Conservation (phyloP, 2,797 vertebrate species). For the Allobates femoralis region DNA sequence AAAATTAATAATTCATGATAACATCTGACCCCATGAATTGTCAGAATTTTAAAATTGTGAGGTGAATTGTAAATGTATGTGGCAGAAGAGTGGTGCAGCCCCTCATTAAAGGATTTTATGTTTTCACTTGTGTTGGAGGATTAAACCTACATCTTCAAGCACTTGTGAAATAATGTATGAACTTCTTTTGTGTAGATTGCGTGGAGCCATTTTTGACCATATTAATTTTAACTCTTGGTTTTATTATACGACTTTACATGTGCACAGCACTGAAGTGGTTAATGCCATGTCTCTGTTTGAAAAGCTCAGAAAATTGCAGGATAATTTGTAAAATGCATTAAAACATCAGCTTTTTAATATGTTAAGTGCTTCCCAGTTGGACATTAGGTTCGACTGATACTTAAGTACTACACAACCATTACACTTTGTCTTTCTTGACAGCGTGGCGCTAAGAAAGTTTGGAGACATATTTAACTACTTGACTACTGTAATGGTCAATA, state of each 20-base stretch:
- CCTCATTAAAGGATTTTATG: not conserved
- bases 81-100: not conserved
- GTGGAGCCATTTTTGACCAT: not conserved
- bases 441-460: constrained; percentile 42
- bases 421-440: constrained; percentile 55
- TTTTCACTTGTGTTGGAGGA: not conserved
- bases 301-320: constrained; percentile 47
- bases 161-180: not conserved
- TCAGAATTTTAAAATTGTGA: not conserved
- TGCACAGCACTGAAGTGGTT: not conserved
- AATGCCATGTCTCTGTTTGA: constrained; percentile 16
- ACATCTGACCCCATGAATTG: too few species aligned
- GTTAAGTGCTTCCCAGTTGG: constrained; percentile 50
- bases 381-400: constrained; percentile 38
- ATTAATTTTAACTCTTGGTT: not conserved
- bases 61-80: not conserved
- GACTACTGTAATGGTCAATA: constrained; percentile 5
- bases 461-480: constrained; percentile 39
- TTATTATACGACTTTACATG: not conserved
- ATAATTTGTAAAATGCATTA: constrained; percentile 60
- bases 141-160: not conserved
- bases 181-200: not conserved
- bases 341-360: constrained; percentile 53
- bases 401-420: constrained; percentile 53
- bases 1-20: too few species aligned